These are phyloP conservation scores for Platorchestia sp. DNA, from an alignment of 1,140 invertebrate species.

Conservation along the genomic window DNA sequence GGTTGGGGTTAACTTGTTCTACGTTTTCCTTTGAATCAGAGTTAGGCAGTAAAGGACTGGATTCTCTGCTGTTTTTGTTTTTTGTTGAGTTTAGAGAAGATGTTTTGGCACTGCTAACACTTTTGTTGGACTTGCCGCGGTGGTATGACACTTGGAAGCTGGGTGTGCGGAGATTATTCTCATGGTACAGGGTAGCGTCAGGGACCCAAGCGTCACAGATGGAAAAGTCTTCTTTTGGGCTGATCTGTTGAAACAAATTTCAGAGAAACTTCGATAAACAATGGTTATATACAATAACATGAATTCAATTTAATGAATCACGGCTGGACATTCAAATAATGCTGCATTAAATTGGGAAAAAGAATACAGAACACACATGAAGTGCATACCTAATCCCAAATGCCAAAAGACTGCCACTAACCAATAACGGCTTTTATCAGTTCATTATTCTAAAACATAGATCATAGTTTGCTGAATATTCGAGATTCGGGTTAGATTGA, in stretches of 20 bases:
- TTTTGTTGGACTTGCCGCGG: neutral
- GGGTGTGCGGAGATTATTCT: neutral
- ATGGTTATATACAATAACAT: neutral
- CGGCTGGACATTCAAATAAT: neutral
- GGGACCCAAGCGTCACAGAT: slow-evolving; percentile 39
- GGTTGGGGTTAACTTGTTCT: neutral
- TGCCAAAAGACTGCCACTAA: too few species aligned
- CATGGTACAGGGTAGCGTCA: neutral
- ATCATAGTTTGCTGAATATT: too few species aligned
- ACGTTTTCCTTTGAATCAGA: neutral
- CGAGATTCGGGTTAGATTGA: neutral
- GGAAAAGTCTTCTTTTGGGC: slow-evolving; percentile 17
- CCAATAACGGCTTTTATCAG: too few species aligned
- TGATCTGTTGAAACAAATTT: neutral
- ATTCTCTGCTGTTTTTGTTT: neutral
- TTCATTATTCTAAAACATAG: too few species aligned
- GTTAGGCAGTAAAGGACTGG: neutral
- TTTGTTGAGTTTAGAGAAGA: neutral
- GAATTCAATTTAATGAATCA: neutral
- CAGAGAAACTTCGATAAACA: neutral
- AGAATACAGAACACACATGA: neutral
- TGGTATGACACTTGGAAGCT: neutral
- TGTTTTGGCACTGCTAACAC: neutral
- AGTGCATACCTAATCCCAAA: too few species aligned
- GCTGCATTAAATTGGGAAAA: neutral